Conservation (phyloP, 1,140 invertebrate species). For the Heliothis virescens region DNA sequence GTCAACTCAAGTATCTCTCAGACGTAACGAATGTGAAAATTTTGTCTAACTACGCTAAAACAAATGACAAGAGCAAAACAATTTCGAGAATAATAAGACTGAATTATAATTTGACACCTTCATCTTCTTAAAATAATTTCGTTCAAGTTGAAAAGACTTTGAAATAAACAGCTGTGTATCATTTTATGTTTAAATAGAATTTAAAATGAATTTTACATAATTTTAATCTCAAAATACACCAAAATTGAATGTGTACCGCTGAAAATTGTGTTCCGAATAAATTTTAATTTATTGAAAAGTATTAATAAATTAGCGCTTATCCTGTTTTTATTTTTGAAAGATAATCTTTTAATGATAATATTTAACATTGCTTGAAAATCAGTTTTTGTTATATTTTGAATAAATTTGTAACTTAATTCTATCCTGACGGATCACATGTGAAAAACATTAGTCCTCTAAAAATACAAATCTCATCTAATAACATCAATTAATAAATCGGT, state of each 20-base stretch:
- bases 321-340: neutral
- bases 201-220: neutral
- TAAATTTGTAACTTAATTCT: neutral
- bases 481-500: slow-evolving; percentile 7
- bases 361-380: no score
- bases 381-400: neutral
- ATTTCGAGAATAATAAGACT: slow-evolving; percentile 19
- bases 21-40: slow-evolving; percentile 22
- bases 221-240: neutral
- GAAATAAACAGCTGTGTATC: slow-evolving; percentile 14
- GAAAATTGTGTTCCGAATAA: neutral
- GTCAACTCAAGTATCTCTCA: slow-evolving; percentile 13
- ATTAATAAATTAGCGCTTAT: neutral
- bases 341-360: no score
- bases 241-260: neutral
- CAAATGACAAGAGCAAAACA: slow-evolving; percentile 10
- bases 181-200: slow-evolving; percentile 1
- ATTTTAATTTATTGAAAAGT: neutral
- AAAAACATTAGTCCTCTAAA: no score
- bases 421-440: no score
- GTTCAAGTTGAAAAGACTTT: slow-evolving; percentile 16
- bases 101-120: slow-evolving; percentile 24
- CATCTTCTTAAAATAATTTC: slow-evolving; percentile 22
- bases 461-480: no score
- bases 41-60: neutral